A percentile compares a stretch with the other conserved stretches of the same genome.
phyloP scores from a whole-genome alignment of 2,113 vertebrate genomes.

The Chaetops frenatus region DNA sequence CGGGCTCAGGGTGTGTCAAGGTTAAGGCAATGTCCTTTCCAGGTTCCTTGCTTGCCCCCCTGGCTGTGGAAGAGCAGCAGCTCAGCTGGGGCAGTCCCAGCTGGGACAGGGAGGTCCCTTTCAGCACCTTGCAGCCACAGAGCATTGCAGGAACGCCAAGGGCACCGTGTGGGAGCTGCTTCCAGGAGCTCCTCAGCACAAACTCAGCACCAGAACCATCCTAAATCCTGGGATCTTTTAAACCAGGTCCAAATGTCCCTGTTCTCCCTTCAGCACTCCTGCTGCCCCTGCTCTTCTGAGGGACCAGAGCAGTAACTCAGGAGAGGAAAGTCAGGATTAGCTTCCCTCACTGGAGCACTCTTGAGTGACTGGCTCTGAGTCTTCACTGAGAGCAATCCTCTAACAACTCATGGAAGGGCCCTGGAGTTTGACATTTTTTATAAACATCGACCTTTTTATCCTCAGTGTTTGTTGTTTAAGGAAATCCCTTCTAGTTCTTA shows the following conservation, averaged over 20 bases:
- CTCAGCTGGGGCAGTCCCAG: not conserved
- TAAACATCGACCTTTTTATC: conserved; percentile 37
- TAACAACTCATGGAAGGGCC: not conserved
- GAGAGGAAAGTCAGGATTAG: not conserved
- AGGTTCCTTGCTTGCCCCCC: no score
- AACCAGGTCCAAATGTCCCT: not conserved
- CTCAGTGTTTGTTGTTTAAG: conserved; percentile 4
- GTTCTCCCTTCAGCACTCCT: not conserved
- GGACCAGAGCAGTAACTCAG: not conserved
- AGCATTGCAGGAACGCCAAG: fast-evolving
- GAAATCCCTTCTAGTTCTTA: conserved; percentile 38
- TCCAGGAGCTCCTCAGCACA: not conserved
- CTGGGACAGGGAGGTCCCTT: not conserved
- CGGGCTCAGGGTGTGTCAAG: fast-evolving
- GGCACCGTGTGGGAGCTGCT: fast-evolving
- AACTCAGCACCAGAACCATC: fast-evolving
- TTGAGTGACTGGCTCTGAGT: not conserved
- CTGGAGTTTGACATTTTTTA: not conserved
- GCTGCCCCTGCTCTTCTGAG: not conserved
- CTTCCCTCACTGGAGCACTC: not conserved
- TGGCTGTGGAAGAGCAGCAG: not conserved
- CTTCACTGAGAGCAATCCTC: not conserved
- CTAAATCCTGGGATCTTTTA: not conserved
- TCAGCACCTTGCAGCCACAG: not conserved
- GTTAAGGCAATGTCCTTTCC: not conserved